A percentile compares a stretch with the other conserved stretches of the same genome.
Evolutionary conservation across 2,113 vertebrate genomes (phyloP).

Genomic region (Bettongia penicillata): DNA sequence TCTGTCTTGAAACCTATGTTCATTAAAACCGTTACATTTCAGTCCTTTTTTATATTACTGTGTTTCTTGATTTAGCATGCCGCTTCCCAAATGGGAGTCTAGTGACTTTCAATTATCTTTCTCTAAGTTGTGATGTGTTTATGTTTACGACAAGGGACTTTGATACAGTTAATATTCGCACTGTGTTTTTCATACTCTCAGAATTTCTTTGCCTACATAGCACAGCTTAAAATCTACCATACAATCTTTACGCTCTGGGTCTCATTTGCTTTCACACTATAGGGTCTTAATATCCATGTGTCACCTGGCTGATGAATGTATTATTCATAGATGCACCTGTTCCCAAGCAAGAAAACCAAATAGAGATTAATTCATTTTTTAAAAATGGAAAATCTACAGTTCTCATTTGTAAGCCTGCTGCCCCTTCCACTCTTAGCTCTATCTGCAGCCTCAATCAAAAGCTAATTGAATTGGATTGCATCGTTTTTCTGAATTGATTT

Average conservation of each 20-base stretch:
- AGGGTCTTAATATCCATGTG: constrained; percentile 33
- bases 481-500: neutral
- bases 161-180: constrained; percentile 51
- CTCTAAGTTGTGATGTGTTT: constrained; percentile 49
- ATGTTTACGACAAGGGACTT: constrained; percentile 50
- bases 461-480: neutral
- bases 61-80: constrained; percentile 51
- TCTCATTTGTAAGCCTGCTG: constrained; percentile 42
- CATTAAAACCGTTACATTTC: constrained; percentile 52
- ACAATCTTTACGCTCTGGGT: constrained; percentile 39
- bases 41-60: constrained; percentile 39
- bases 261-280: constrained; percentile 53
- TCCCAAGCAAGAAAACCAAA: constrained; percentile 59
- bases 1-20: constrained; percentile 37
- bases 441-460: constrained; percentile 41
- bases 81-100: constrained; percentile 13
- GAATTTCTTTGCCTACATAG: constrained; percentile 32
- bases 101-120: constrained; percentile 65
- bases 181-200: neutral
- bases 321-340: constrained; percentile 63
- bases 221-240: constrained; percentile 60
- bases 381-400: constrained; percentile 33
- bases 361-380: constrained; percentile 57
- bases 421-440: neutral
- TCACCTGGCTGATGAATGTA: constrained; percentile 19